phyloP scores from a whole-genome alignment of 2,797 vertebrate species.

The Malacoraja senta region DNA sequence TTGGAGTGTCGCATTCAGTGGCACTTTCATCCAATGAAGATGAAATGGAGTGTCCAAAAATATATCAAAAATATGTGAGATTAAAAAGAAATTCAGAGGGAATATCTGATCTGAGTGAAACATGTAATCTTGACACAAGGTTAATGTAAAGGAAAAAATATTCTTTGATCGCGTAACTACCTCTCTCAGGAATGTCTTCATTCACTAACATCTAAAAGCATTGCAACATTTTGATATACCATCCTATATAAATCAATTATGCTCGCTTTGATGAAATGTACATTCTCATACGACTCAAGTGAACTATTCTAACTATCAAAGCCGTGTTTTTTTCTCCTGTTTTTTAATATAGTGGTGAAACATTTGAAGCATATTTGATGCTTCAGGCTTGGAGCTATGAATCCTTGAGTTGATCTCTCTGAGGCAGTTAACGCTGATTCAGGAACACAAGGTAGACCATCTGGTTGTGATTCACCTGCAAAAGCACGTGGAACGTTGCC shows the following conservation, averaged over 20 bases:
- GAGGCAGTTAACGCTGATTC: background rate
- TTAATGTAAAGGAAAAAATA: background rate
- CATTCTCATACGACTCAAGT: conserved; percentile 22
- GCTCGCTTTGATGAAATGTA: background rate
- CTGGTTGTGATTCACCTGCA: background rate
- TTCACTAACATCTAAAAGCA: background rate
- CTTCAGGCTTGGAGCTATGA: background rate
- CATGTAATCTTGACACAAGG: background rate
- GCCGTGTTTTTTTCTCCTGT: background rate
- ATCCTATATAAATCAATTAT: background rate
- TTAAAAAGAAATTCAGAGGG: background rate
- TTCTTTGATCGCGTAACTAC: background rate
- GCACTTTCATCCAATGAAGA: conserved; percentile 14
- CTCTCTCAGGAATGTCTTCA: background rate
- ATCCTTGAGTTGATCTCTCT: background rate
- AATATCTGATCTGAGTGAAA: background rate
- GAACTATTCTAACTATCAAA: conserved; percentile 13
- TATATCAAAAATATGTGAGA: background rate
- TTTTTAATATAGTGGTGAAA: background rate
- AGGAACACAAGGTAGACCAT: too few species aligned
- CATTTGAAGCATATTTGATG: conserved; percentile 8
- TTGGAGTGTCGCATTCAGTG: background rate
- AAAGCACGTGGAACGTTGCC: background rate
- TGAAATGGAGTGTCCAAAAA: background rate
- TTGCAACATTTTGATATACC: background rate